phyloP scores from a whole-genome alignment of 2,113 vertebrate species.

The Ibidorhyncha struthersii region DNA sequence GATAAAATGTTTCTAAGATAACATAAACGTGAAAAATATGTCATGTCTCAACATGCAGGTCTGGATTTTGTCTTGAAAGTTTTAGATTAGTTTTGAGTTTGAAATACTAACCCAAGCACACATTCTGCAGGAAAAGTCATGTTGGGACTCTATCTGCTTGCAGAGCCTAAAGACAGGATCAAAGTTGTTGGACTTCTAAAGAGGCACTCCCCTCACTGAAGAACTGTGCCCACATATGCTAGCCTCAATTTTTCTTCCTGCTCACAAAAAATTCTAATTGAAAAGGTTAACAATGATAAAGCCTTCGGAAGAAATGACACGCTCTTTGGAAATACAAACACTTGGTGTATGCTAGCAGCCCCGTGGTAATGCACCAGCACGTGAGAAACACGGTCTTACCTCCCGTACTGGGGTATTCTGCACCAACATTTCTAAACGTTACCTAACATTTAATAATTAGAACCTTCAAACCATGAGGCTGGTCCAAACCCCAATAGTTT shows the following conservation, averaged over 20 bases:
- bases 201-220: no score
- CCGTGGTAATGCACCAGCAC: background rate
- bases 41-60: background rate
- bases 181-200: background rate
- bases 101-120: background rate
- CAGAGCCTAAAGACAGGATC: background rate
- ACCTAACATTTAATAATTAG: background rate
- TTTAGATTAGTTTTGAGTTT: constrained; percentile 26
- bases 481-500: background rate
- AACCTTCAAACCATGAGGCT: background rate
- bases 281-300: background rate
- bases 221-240: background rate
- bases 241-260: background rate
- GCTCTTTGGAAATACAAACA: background rate
- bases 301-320: background rate
- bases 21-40: background rate
- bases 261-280: background rate
- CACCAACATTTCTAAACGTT: background rate
- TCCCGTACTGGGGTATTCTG: background rate
- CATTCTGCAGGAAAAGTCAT: background rate
- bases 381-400: background rate
- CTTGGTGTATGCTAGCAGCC: background rate
- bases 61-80: background rate
- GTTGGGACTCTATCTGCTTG: background rate
- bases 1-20: constrained; percentile 22